Evolutionary conservation across 2,113 vertebrate genomes (phyloP), one percentile per base, ranked within the genome.

Genomic region (Empidonax alnorum): DNA sequence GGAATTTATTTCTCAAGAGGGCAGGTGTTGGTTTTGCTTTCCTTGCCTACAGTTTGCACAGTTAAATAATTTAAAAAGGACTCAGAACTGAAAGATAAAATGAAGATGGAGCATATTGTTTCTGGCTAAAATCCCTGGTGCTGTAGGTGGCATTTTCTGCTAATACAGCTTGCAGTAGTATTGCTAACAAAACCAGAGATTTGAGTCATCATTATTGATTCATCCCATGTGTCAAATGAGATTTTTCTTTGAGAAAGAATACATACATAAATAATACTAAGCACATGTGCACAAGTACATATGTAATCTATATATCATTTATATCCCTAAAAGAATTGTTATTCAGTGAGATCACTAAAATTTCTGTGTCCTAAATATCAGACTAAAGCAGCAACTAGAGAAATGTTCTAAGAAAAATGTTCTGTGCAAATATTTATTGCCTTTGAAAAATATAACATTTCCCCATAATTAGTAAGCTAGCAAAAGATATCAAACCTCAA

Each of bases 61-160:
- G 90, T 79, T 97, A 93, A 96, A 93, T 96, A 96, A 96, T 96
- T 96, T 88, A 88, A 86, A 96, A 96, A 79, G 69, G 62, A 87
- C 73, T 94, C 77, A 4, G 80, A 65, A 77, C 58, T 87, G 94
- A 96, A 97, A 93, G 94, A 93, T 55, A 88, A 93, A 97, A 97
- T 96, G 85, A 96, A 96, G 94, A 93, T 88, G 91, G 93, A 93
- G 87, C 79, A 59, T 89, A 89, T 91, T 93, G 72, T 96, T 95
- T 95, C 91, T 94, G 93, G 94, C 87, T 94, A 85, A 63, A 96
- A 41, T 96, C 71, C 91, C 75, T 35, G 35, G 63, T 90, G 88
- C 75, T 93, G 47, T 93, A 90, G 67, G 78, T 96, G 91, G 81
- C 84, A 94, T 92, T 95, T 96, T 94, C 85, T 95, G 63, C 78